These are phyloP conservation scores for Sula dactylatra DNA, from an alignment of 2,113 vertebrate species.

Conservation along the genomic window DNA sequence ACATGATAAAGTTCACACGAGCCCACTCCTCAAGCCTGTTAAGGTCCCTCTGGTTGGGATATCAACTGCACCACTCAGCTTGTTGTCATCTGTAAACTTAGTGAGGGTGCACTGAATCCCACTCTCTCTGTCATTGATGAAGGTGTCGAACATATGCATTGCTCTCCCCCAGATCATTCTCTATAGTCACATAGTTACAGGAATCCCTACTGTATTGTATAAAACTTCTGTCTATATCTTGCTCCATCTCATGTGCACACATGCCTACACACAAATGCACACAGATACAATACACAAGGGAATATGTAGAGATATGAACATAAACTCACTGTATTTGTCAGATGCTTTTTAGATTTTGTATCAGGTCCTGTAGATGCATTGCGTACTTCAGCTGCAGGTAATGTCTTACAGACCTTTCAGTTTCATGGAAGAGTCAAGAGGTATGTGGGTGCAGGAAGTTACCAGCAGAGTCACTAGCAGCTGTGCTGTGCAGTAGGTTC, in stretches of 20 bases:
- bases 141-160: neutral
- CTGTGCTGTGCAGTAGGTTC: neutral
- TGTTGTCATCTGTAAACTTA: neutral
- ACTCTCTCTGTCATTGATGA: neutral
- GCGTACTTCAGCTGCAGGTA: neutral
- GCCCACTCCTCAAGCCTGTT: too few species aligned
- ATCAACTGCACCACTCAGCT: too few species aligned
- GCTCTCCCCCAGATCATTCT: neutral
- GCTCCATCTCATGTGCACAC: neutral
- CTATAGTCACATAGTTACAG: neutral
- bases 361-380: neutral
- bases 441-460: neutral
- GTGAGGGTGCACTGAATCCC: neutral
- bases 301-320: neutral
- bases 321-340: neutral
- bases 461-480: neutral
- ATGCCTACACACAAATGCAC: neutral
- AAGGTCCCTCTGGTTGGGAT: too few species aligned
- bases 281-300: neutral
- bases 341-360: neutral
- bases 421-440: neutral
- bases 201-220: neutral
- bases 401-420: neutral
- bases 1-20: too few species aligned
- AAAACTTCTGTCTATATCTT: neutral